Percentiles rank a stretch among this genome's conserved stretches.
Evolutionary conservation across 2,888 invertebrate genomes (phyloP).

Genomic region (Rosalia funebris): DNA sequence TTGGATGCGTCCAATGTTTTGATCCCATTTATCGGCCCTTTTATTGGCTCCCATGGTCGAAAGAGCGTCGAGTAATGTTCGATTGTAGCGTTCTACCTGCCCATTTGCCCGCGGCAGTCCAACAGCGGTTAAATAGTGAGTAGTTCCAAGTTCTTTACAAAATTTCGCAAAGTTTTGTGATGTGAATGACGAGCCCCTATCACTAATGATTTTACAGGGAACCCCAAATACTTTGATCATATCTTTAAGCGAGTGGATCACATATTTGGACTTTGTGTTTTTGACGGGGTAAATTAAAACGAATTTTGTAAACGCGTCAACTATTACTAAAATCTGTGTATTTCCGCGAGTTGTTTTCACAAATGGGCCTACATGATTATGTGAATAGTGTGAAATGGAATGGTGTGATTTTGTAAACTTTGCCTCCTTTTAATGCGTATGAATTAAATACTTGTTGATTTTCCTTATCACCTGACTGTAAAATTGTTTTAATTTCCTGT

Average conservation of each 20-base stretch:
- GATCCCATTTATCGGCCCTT: conserved; percentile 33
- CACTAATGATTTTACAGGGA: neutral
- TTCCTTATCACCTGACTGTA: neutral
- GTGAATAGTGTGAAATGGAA: neutral
- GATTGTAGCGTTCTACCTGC: conserved; percentile 14
- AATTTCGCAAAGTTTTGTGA: conserved; percentile 23
- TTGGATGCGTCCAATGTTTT: conserved; percentile 35
- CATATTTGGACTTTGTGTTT: neutral
- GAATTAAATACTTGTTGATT: neutral
- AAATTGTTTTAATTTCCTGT: neutral
- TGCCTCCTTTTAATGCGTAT: neutral
- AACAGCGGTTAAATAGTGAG: conserved; percentile 32
- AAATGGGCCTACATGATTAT: neutral
- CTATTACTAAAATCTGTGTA: neutral
- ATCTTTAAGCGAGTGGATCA: neutral
- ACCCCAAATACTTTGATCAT: neutral
- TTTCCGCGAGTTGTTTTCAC: neutral
- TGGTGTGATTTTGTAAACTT: neutral
- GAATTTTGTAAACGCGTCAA: neutral
- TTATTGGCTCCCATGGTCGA: conserved; percentile 29
- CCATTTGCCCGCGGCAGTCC: conserved; percentile 33
- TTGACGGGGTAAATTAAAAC: neutral
- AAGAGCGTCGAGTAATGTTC: conserved; percentile 20
- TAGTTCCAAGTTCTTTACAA: conserved; percentile 27
- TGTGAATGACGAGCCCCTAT: conserved; percentile 3